A percentile compares a stretch with the other conserved stretches of the same genome.
Conservation (phyloP, 2,113 vertebrate species). For the Carollia perspicillata region DNA sequence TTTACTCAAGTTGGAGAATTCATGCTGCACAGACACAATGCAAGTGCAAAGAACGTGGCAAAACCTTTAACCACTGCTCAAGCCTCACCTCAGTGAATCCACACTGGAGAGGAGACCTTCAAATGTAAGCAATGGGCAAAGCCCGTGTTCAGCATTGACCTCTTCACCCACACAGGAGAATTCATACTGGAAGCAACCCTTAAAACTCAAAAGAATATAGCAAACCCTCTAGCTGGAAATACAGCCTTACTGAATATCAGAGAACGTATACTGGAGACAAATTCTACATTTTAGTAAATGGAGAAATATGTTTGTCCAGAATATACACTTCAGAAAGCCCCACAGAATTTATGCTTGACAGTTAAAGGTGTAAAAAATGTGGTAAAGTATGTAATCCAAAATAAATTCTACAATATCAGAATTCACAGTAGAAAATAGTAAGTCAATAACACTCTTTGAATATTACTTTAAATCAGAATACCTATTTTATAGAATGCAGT, state of each 20-base stretch:
- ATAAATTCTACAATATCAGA: not conserved
- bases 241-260: not conserved
- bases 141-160: not conserved
- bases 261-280: not conserved
- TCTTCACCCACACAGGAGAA: not conserved
- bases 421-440: not conserved
- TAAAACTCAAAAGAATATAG: not conserved
- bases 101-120: not conserved
- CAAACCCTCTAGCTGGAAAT: not conserved
- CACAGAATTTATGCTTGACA: not conserved
- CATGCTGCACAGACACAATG: not conserved
- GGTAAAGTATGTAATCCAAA: not conserved
- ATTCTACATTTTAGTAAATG: not conserved
- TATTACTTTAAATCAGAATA: not conserved
- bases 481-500: not conserved
- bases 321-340: not conserved
- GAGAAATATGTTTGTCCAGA: not conserved
- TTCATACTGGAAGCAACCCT: not conserved
- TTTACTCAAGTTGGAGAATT: too few species aligned
- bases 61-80: not conserved
- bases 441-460: not conserved
- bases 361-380: not conserved
- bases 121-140: not conserved
- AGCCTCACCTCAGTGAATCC: not conserved
- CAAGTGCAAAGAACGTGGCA: not conserved